Evolutionary conservation across 2,797 vertebrate species (phyloP), one percentile per base, ranked within the genome.

Genomic region (Sebastolobus altivelis): DNA sequence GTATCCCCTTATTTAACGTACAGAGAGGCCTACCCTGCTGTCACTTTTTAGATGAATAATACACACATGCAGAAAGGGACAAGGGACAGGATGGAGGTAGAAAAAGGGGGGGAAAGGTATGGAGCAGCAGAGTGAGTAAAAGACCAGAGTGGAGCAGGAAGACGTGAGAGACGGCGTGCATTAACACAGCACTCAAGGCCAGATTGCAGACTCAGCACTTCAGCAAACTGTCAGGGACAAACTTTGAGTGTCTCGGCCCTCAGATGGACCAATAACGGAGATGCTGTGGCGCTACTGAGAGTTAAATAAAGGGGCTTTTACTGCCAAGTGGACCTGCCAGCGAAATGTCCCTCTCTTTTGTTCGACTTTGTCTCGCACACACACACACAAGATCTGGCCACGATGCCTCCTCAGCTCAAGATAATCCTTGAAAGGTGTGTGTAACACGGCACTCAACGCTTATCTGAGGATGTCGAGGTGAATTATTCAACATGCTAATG

Each of bases 41-140:
- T 95, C 95, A 95, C 94, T 95, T 93, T 93, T 88, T 74, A 65
- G 89, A 95, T 95, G 86, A 96, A 96, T 96, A 96, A 96, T 96
- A 95, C 90, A 96, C 93, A 93, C 76, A 86, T 77, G 73, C 65
- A 86, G 72, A 80, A 74, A 78, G 81, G 85, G 82, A 90, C 86
- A 84, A 71, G 88, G 90, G 89, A 88, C 87, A 85, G 61, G 73
- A 90, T 80, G 84, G 80, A 86, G 86, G 89, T 75, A 84, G 85
- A 78, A 72, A 77, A 76, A 27, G 37, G 16, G 37, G 38, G 79
- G 68, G 75, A 81, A 88, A 84, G 73, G 74, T 87, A 90, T 67
- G 3, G 20, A 77, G 86, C 11, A 37, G 86, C n/a, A 40, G 69
- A 87, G 77, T 40, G 61, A 84, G 90, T 82, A 78, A 78, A 89